These are phyloP conservation scores for Petrolisthes manimaculis DNA, from an alignment of 2,888 invertebrate species.

Conservation along the genomic window DNA sequence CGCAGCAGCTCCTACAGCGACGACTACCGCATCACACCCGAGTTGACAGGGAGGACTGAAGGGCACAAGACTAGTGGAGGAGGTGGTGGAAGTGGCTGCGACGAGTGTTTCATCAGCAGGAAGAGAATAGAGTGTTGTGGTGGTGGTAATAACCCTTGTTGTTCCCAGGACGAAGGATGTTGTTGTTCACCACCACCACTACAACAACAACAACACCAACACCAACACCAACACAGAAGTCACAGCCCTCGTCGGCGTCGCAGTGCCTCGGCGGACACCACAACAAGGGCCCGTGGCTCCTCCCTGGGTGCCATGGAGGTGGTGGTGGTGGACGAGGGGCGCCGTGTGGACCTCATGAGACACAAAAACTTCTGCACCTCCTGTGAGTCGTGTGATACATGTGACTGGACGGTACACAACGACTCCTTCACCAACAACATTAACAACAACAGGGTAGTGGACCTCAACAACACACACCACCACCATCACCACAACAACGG, in stretches of 20 bases:
- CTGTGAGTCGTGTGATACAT: slow-evolving; percentile 50
- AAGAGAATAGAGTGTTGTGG: slow-evolving; percentile 21
- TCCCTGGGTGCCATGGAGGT: slow-evolving; percentile 45
- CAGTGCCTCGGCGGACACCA: slow-evolving; percentile 41
- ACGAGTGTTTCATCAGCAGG: too few species aligned
- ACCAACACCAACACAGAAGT: neutral
- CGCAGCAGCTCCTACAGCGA: slow-evolving; percentile 54
- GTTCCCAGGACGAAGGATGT: slow-evolving; percentile 49
- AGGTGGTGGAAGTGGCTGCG: slow-evolving; percentile 15
- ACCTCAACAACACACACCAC: too few species aligned
- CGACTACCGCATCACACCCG: slow-evolving; percentile 54
- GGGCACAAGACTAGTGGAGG: slow-evolving; percentile 9
- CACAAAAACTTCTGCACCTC: slow-evolving; percentile 36
- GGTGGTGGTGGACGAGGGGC: slow-evolving; percentile 43
- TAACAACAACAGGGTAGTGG: too few species aligned
- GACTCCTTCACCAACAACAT: slow-evolving; percentile 21
- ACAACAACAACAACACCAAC: too few species aligned
- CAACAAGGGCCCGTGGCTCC: slow-evolving; percentile 22
- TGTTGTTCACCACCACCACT: neutral
- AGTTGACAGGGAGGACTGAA: slow-evolving; percentile 9
- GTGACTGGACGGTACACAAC: slow-evolving; percentile 18
- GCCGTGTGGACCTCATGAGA: slow-evolving; percentile 33
- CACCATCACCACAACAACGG: too few species aligned
- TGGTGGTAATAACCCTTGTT: slow-evolving; percentile 24
- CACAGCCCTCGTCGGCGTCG: slow-evolving; percentile 30